A percentile compares a stretch with the other conserved stretches of the same genome.
Evolutionary conservation across 2,888 invertebrate species (phyloP).

Genomic region (Lepidochitona cinerea): DNA sequence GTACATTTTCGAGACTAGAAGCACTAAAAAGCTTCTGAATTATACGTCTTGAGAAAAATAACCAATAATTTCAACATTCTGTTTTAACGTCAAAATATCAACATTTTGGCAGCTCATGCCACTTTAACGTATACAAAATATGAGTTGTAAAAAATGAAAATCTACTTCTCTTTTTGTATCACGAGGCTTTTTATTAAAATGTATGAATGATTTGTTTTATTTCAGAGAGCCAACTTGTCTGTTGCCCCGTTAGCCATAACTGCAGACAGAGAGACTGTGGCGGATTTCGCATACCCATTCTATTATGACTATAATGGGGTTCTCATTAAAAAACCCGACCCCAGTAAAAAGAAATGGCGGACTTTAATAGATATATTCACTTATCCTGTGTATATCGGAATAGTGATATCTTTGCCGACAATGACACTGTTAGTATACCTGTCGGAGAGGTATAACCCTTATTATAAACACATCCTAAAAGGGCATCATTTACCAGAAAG

Average conservation of each 20-base stretch:
- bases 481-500: constrained; percentile 6
- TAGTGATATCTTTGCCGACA: constrained; percentile 33
- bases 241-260: background rate
- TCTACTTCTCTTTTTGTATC: no score
- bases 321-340: background rate
- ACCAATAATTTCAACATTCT: no score
- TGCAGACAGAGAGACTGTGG: background rate
- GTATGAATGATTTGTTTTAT: no score
- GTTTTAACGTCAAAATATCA: no score
- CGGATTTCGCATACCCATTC: background rate
- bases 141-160: no score
- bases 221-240: background rate
- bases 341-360: background rate
- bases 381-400: constrained; percentile 41
- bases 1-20: no score
- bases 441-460: constrained; percentile 46
- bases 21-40: no score
- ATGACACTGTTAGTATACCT: constrained; percentile 38
- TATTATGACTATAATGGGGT: constrained; percentile 8
- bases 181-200: no score
- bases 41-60: no score
- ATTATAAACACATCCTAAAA: constrained; percentile 21
- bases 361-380: constrained; percentile 2
- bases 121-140: no score
- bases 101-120: no score